These are phyloP conservation scores for Drosophila ogumai DNA, from an alignment of 1,140 invertebrate species.

Conservation along the genomic window DNA sequence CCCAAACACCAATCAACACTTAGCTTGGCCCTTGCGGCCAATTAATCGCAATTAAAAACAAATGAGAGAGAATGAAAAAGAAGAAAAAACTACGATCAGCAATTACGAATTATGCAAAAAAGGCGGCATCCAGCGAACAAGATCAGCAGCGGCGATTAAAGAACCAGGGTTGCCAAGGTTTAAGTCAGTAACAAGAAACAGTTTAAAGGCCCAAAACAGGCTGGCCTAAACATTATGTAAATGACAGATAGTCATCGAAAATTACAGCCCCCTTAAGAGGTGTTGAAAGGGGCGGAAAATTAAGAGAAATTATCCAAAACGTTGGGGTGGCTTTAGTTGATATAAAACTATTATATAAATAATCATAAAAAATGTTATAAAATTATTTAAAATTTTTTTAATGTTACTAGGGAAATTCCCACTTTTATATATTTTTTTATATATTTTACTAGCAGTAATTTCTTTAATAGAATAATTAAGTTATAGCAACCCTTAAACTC, in stretches of 20 bases:
- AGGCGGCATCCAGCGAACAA: slow-evolving; percentile 63
- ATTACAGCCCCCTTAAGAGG: slow-evolving; percentile 1
- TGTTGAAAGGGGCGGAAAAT: slow-evolving; percentile 23
- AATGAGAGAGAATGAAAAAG: slow-evolving; percentile 17
- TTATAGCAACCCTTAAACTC: background rate
- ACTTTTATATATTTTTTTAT: background rate
- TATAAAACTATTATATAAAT: background rate
- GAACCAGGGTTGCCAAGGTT: slow-evolving; percentile 33
- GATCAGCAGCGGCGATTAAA: slow-evolving; percentile 58
- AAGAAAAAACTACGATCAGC: slow-evolving; percentile 33
- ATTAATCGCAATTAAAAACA: slow-evolving; percentile 73
- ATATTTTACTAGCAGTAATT: background rate
- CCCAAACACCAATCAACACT: slow-evolving; percentile 76
- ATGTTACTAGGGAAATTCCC: background rate
- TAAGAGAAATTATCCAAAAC: background rate
- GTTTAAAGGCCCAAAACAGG: slow-evolving; percentile 10
- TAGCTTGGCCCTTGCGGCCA: slow-evolving; percentile 69
- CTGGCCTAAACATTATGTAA: slow-evolving; percentile 21
- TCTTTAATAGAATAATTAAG: background rate
- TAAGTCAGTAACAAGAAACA: background rate
- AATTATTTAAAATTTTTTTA: background rate
- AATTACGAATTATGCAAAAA: slow-evolving; percentile 72
- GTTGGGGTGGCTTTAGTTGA: background rate
- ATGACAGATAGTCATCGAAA: slow-evolving; percentile 29
- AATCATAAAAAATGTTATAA: background rate